Conservation (phyloP, 1,140 invertebrate genomes). For the Homalodisca vitripennis region DNA sequence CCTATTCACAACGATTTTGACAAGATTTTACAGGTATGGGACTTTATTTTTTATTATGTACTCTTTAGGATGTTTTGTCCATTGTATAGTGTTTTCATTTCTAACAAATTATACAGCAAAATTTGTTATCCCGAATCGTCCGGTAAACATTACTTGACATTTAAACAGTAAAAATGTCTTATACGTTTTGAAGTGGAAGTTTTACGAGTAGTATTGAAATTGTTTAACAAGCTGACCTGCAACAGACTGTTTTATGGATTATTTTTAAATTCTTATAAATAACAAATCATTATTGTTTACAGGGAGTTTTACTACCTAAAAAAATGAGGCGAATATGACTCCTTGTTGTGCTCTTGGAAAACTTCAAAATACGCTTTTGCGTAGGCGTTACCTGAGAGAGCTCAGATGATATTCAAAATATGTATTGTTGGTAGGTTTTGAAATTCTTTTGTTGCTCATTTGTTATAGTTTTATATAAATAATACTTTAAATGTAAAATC, state of each 20-base stretch:
- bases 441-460: background rate
- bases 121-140: too few species aligned
- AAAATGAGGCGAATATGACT: conserved; percentile 78
- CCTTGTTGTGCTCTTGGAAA: conserved; percentile 80
- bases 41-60: background rate
- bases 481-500: too few species aligned
- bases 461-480: too few species aligned
- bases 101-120: too few species aligned
- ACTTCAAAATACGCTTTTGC: conserved; percentile 74
- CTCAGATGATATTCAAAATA: conserved; percentile 91
- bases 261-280: conserved; percentile 27
- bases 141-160: background rate
- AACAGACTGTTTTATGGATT: too few species aligned
- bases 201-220: background rate
- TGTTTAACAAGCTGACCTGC: too few species aligned
- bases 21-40: conserved; percentile 57
- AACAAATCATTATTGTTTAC: conserved; percentile 49
- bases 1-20: conserved; percentile 62
- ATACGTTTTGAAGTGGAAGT: background rate
- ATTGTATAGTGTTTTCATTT: too few species aligned
- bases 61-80: background rate
- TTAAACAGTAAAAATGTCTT: background rate
- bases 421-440: conserved; percentile 60
- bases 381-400: conserved; percentile 81
- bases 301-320: conserved; percentile 84